Base-by-base conservation (phyloP, 2,113 vertebrate species). In the Balaeniceps rex region DNA sequence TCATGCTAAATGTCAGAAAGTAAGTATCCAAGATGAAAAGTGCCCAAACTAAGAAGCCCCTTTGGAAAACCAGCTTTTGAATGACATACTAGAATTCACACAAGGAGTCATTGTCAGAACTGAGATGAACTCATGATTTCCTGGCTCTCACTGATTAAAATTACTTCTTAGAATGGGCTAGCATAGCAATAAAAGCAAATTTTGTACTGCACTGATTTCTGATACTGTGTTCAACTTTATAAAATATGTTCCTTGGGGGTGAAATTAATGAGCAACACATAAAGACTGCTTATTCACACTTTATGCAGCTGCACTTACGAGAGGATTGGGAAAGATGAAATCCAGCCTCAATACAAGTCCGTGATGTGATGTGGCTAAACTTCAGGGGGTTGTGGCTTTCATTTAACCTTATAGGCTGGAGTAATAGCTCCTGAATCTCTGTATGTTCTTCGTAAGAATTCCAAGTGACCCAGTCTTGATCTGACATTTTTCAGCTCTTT, bases 271-370 rank as follows among this genome's bases (percentile, higher is more conserved):
- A 91, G 66, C 31, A 72, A 74, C 49, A 54, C 44, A 72, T 94
- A 93, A 95, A 90, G 78, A 83, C 44, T 91, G 70, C 49, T 89
- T 95, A 83, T 96, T 96, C 90, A 93, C 82, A 93, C 85, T 71
- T 95, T 85, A 74, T 51, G 46, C 90, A 92, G 82, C 84, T 96
- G 75, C 21, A 26, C 18, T 83, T 96, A 93, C 0, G n/a, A 92
- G 90, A 80, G 25, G 40, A 83, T 51, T 88, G 92, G 92, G 92
- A 86, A 93, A 54, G 60, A 79, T 80, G 63, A 96, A 96, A 94
- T 88, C 40, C 23, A 86, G 22, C 29, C 84, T 79, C 46, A 82
- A 2, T 55, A 71, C 22, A 85, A 36, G 78, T 31, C 26, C 7
- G 2, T 40, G 77, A 68, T 54, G 70, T 83, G 66, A 76, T 83